Evolutionary conservation across 53 echinoderm and acorn worm genomes (phyloP), one percentile per base, ranked within the genome.

Genomic region (Zoroaster sp.): DNA sequence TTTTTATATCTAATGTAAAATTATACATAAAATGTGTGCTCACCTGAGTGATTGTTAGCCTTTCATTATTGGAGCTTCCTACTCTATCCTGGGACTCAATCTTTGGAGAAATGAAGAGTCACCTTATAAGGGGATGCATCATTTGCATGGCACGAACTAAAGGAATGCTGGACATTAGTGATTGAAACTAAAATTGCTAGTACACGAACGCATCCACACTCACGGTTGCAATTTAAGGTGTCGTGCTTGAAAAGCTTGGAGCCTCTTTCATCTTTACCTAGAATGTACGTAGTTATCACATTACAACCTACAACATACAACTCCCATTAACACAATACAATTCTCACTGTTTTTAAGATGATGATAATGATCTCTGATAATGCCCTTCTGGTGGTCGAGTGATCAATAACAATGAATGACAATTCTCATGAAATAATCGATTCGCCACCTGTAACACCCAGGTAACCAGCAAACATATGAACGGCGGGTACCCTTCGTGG

Each of bases 391-490:
- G 14, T 72, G 7, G 39, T 35, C 47, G 33, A 78, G 0, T 23
- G 39, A 78, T 78, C 35, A 35, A 53, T 36, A 53, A 52, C 23
- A 15, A 14, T 65, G 40, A 63, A 80, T 63, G 37, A 3, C 40
- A 55, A 4, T 59, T n/a, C n/a, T n/a, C 74, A 17, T 46, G 32
- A 44, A 75, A 46, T 34, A 47, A 67, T 66, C 13, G 66, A 15
- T 21, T 11, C 31, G 28, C 66, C 43, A 30, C 43, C 40, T 81
- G 66, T 81, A 13, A 41, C 66, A 66, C 40, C 85, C 28, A 30
- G 85, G 85, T 70, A 85, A 85, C 71, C 33, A 71, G 23, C 71
- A 85, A 85, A 85, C 85, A 85, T 36, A 20, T 69, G 36, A 46
- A 37, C 17, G 12, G n/a, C 17, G 7, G 14, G 35, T 33, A 34